These are phyloP conservation scores for Drosophila mimetica DNA, from an alignment of 2,888 invertebrate genomes.

Conservation along the genomic window DNA sequence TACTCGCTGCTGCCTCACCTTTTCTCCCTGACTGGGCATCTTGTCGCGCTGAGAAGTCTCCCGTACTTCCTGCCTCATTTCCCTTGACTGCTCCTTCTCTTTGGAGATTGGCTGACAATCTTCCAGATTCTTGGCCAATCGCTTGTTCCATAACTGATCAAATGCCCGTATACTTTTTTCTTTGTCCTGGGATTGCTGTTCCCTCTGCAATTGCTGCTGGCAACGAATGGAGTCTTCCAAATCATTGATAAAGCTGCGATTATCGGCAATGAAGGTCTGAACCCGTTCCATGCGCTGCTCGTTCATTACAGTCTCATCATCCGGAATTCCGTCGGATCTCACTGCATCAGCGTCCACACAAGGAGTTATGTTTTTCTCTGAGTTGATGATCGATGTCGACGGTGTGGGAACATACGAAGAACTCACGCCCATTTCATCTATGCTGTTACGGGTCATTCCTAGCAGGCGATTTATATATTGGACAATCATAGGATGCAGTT, in stretches of 20 bases:
- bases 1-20: background rate
- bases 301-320: constrained; percentile 40
- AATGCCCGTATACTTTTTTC: constrained; percentile 62
- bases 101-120: background rate
- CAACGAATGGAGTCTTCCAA: constrained; percentile 77
- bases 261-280: constrained; percentile 81
- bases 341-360: background rate
- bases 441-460: constrained; percentile 85
- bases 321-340: background rate
- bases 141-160: constrained; percentile 77
- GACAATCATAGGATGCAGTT: constrained; percentile 82
- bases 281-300: constrained; percentile 71
- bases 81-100: background rate
- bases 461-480: constrained; percentile 85
- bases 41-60: background rate
- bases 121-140: constrained; percentile 22
- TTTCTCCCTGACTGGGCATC: background rate
- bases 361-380: constrained; percentile 80
- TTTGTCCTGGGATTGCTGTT: constrained; percentile 10
- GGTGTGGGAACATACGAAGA: constrained; percentile 85
- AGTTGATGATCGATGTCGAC: constrained; percentile 84
- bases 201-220: constrained; percentile 28
- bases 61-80: background rate
- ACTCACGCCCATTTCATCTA: constrained; percentile 85
- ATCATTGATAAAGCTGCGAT: constrained; percentile 81